Evolutionary conservation across 2,113 vertebrate species (phyloP).

Genomic region (Xiphorhynchus elegans): DNA sequence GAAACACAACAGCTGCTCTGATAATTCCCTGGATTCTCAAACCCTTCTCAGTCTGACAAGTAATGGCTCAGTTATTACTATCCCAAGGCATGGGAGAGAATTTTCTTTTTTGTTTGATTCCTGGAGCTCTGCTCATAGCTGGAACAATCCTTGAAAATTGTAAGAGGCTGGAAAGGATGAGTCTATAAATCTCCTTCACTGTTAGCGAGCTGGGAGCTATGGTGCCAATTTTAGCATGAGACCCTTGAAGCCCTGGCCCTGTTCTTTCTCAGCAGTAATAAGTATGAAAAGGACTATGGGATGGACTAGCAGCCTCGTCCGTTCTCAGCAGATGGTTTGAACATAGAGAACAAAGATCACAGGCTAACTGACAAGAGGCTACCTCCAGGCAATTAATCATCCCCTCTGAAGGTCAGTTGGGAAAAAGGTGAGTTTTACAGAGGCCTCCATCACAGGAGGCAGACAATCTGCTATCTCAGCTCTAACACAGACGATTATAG

Average conservation of each 20-base stretch:
- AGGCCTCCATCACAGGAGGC: slow-evolving; percentile 58
- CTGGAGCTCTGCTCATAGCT: slow-evolving; percentile 4
- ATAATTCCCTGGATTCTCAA: slow-evolving; percentile 59
- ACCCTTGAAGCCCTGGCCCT: slow-evolving; percentile 33
- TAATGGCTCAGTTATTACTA: slow-evolving; percentile 63
- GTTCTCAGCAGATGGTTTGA: slow-evolving; percentile 84
- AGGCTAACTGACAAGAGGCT: slow-evolving; percentile 82
- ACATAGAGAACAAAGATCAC: slow-evolving; percentile 83
- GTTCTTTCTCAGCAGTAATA: slow-evolving; percentile 72
- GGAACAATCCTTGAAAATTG: slow-evolving; percentile 34
- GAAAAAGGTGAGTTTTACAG: slow-evolving; percentile 83
- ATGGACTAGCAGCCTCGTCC: slow-evolving; percentile 65
- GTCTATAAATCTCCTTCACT: slow-evolving; percentile 57
- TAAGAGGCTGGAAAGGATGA: slow-evolving; percentile 18
- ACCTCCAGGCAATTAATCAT: slow-evolving; percentile 88
- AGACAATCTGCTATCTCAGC: slow-evolving; percentile 51
- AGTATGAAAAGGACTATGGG: slow-evolving; percentile 66
- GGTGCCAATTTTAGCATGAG: slow-evolving; percentile 52
- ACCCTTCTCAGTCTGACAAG: slow-evolving; percentile 54
- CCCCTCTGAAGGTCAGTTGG: slow-evolving; percentile 77
- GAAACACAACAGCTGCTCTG: slow-evolving; percentile 59
- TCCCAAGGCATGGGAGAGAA: slow-evolving; percentile 1
- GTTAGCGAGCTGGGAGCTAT: neutral
- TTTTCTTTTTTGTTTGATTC: slow-evolving; percentile 50
- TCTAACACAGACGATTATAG: slow-evolving; percentile 42